These are phyloP conservation scores for Dorcus hopei DNA, from an alignment of 2,888 invertebrate species.

Conservation along the genomic window DNA sequence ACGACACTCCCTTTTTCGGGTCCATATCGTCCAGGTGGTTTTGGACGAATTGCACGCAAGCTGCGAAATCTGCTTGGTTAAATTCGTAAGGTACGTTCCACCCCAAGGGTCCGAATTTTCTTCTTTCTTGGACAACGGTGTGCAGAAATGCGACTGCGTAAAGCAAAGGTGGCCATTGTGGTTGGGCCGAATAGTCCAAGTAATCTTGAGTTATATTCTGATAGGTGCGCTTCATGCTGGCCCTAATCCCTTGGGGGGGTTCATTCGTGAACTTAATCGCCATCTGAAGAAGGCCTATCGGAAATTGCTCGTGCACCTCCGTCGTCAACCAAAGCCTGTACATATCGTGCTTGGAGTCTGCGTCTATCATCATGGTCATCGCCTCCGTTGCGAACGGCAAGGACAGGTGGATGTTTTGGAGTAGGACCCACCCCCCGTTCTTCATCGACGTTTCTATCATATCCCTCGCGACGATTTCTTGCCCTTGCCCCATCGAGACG, in stretches of 20 bases:
- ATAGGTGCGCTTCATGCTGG: conserved; percentile 92
- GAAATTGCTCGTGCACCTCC: conserved; percentile 90
- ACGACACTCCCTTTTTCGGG: conserved; percentile 93
- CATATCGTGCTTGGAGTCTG: conserved; percentile 75
- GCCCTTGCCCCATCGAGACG: conserved; percentile 98
- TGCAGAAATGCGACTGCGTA: conserved; percentile 95
- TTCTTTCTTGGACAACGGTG: conserved; percentile 90
- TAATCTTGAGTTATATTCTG: conserved; percentile 87
- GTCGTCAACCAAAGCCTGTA: conserved; percentile 95
- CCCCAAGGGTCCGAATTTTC: conserved; percentile 94
- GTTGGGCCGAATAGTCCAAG: conserved; percentile 84
- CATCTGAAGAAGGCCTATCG: conserved; percentile 84
- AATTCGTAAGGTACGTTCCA: conserved; percentile 98
- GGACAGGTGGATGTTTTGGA: conserved; percentile 96
- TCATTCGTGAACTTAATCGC: conserved; percentile 97
- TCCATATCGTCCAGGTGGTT: conserved; percentile 97
- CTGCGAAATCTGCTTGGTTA: conserved; percentile 94
- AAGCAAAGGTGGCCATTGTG: conserved; percentile 90
- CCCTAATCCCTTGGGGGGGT: conserved; percentile 92
- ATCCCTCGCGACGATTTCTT: conserved; percentile 60
- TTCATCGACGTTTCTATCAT: conserved; percentile 46
- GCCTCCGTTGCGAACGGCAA: conserved; percentile 90
- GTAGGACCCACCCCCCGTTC: conserved; percentile 85
- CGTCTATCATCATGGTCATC: conserved; percentile 83
- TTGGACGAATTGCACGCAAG: conserved; percentile 93